Conservation (phyloP, 2,797 vertebrate genomes). For the Acrossocheilus fasciatus region DNA sequence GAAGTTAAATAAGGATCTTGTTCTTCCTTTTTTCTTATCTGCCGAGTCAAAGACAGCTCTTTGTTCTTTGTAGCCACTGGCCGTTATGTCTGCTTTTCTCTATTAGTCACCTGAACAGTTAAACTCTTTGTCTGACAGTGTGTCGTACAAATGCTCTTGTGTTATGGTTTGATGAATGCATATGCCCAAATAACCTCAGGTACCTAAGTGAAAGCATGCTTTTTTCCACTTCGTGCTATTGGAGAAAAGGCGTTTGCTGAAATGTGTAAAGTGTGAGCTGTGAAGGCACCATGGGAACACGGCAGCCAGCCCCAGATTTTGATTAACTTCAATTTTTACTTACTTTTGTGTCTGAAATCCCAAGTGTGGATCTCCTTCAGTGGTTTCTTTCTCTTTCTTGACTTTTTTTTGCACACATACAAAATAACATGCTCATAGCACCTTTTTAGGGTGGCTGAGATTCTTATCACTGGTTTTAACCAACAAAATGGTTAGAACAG, state of each 20-base stretch:
- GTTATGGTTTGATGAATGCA: slow-evolving; percentile 25
- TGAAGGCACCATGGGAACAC: slow-evolving; percentile 66
- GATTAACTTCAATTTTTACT: slow-evolving; percentile 78
- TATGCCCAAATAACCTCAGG: slow-evolving; percentile 12
- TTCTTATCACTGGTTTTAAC: not conserved
- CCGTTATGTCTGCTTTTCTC: slow-evolving; percentile 19
- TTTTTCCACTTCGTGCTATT: not conserved
- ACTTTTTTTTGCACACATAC: slow-evolving; percentile 7
- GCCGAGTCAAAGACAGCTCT: slow-evolving; percentile 30
- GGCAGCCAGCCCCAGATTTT: slow-evolving; percentile 69
- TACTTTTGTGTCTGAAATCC: slow-evolving; percentile 72
- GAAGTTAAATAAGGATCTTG: slow-evolving; percentile 33
- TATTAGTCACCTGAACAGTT: slow-evolving; percentile 38
- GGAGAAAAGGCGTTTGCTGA: slow-evolving; percentile 33
- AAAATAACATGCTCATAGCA: not conserved
- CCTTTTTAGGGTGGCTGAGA: not conserved
- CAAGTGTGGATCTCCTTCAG: slow-evolving; percentile 65
- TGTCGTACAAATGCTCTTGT: slow-evolving; percentile 10
- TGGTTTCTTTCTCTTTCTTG: slow-evolving; percentile 40
- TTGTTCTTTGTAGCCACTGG: slow-evolving; percentile 31
- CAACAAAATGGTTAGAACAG: not conserved
- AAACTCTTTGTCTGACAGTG: slow-evolving; percentile 12
- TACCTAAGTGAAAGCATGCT: slow-evolving; percentile 8
- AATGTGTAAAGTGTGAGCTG: slow-evolving; percentile 58
- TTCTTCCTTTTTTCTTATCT: slow-evolving; percentile 31